Evolutionary conservation across 2,888 invertebrate genomes (phyloP).

Genomic region (Gymnosoma rotundatum): DNA sequence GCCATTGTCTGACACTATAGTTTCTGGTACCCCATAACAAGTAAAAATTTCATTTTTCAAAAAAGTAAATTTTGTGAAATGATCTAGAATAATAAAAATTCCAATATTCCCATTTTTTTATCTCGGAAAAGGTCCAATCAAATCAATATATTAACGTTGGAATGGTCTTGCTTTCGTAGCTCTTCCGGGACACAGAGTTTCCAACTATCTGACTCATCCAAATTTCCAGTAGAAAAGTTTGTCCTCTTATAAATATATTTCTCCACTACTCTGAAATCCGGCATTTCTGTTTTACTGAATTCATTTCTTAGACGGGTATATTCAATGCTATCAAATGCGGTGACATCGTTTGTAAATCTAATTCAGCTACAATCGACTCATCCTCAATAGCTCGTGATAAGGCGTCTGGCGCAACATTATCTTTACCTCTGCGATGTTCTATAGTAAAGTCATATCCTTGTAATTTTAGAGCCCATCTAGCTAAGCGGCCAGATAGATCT

Average conservation of each 20-base stretch:
- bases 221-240: not conserved
- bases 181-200: not conserved
- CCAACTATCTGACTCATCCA: not conserved
- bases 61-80: constrained; percentile 11
- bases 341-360: not conserved
- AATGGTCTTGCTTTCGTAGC: constrained; percentile 7
- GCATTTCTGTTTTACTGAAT: not conserved
- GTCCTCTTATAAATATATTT: constrained; percentile 25
- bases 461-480: too few species aligned
- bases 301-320: not conserved
- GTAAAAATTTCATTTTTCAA: constrained; percentile 9
- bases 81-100: not conserved
- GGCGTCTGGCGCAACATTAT: too few species aligned
- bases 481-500: too few species aligned
- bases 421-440: too few species aligned
- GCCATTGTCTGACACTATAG: constrained; percentile 3
- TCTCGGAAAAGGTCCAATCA: constrained; percentile 14
- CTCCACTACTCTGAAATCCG: not conserved
- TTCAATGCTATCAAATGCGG: not conserved
- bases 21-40: constrained; percentile 20
- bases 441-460: too few species aligned
- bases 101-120: constrained; percentile 1
- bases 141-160: constrained; percentile 18
- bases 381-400: too few species aligned
- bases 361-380: not conserved